A percentile compares a stretch with the other conserved stretches of the same genome.
Evolutionary conservation across 2,797 vertebrate species (phyloP).

Genomic region (Sebastes steindachneri): DNA sequence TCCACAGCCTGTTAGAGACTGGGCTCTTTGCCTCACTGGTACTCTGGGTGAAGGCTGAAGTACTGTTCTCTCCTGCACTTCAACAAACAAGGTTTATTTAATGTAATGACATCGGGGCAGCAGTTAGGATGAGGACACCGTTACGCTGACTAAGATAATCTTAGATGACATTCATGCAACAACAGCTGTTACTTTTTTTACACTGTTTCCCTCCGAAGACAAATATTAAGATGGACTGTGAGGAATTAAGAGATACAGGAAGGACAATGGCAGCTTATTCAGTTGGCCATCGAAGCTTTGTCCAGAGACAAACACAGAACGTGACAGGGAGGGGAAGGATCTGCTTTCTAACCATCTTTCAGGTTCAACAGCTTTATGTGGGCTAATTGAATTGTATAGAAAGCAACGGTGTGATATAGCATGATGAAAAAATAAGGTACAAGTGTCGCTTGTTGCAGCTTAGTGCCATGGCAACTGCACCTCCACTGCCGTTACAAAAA

Average conservation of each 20-base stretch:
- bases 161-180: neutral
- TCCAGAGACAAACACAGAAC: neutral
- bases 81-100: neutral
- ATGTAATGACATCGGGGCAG: neutral
- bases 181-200: neutral
- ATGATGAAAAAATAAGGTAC: neutral
- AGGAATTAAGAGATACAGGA: constrained; percentile 11
- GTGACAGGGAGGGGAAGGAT: neutral
- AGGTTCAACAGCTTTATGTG: neutral
- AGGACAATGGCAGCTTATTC: neutral
- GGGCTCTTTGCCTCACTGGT: neutral
- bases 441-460: constrained; percentile 8
- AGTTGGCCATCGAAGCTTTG: constrained; percentile 4
- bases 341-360: constrained; percentile 1
- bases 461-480: constrained; percentile 50
- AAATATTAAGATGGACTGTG: neutral
- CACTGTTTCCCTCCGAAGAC: neutral
- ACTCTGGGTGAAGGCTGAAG: neutral
- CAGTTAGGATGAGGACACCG: neutral
- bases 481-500: neutral
- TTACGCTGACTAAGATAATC: neutral
- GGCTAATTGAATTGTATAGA: neutral
- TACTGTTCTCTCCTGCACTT: neutral
- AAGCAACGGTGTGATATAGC: neutral
- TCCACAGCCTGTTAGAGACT: neutral